Base-by-base conservation (phyloP, 2,113 vertebrate species). In the Lathamus discolor region DNA sequence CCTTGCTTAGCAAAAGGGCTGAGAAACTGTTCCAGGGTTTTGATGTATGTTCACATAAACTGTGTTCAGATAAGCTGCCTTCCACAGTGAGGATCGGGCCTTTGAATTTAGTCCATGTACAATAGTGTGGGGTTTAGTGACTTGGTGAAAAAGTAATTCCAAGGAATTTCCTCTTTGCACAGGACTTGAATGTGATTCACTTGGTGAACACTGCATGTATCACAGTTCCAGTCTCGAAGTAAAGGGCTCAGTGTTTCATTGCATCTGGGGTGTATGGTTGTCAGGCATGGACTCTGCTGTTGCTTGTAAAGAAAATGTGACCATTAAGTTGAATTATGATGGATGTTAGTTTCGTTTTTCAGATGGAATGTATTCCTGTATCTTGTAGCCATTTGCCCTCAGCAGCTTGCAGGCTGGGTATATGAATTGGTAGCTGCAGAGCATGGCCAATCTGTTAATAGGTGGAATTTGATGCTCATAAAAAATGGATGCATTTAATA, bases 391-490 rank as follows among this genome's bases (percentile, higher is more conserved):
- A 9, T 52, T 85, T 88, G 86, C 93, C 66, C 83, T 70, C 16
- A 8, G 78, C 92, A 92, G 94, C 88, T 96, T 67, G 10, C 79
- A 92, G 82, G 82, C 95, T 88, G 92, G 51, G 14, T 82, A 86
- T 96, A 95, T 85, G 92, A 96, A 95, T 88, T 37, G 18, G 86
- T 63, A 75, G 78, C 93, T 92, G 76, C 88, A 90, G 73, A 88
- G 73, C 75, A 80, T 80, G 95, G 82, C 76, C 72, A 92, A 85
- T 91, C 76, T 88, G 70, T 93, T 95, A 94, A 77, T 61, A 83
- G 85, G 75, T 77, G 49, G 86, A 89, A 94, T 96, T 70, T 90
- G 88, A 95, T 97, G 76, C 73, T 87, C 28, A 16, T 90, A 84
- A 87, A 85, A 96, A 86, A 92, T 73, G 63, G 91, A 90, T 74